Conservation (phyloP, 2,797 vertebrate genomes). For the Pseudochromis fuscus region DNA sequence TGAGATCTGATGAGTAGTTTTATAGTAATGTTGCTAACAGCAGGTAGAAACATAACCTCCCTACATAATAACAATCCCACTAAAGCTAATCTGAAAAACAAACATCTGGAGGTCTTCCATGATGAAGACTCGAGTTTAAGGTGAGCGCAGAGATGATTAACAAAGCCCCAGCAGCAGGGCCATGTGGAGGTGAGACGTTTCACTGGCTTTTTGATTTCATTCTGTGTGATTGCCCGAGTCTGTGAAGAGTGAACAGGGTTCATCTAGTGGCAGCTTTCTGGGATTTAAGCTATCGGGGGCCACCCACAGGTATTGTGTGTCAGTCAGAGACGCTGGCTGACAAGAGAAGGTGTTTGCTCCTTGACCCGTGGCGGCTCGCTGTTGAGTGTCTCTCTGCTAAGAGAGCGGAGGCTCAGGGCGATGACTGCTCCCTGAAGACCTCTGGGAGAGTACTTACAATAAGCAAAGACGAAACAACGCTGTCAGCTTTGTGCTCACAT, state of each 20-base stretch:
- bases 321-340: constrained; percentile 70
- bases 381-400: constrained; percentile 63
- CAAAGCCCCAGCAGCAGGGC: constrained; percentile 25
- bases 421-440: constrained; percentile 45
- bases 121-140: constrained; percentile 6
- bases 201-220: constrained; percentile 47
- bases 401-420: constrained; percentile 42
- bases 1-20: too few species aligned
- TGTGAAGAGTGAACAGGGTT: constrained; percentile 37
- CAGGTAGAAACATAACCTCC: too few species aligned
- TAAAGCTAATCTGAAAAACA: background rate
- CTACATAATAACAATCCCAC: too few species aligned
- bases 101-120: too few species aligned
- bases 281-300: constrained; percentile 48
- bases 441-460: constrained; percentile 45
- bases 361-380: constrained; percentile 74
- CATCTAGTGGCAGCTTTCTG: constrained; percentile 25
- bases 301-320: constrained; percentile 65
- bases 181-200: constrained; percentile 21
- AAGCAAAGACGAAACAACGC: constrained; percentile 64
- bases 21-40: too few species aligned
- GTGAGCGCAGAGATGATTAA: constrained; percentile 28
- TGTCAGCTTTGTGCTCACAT: constrained; percentile 49
- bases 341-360: constrained; percentile 77
- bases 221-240: constrained; percentile 46